Percentiles rank a stretch among this genome's conserved stretches.
phyloP scores from a whole-genome alignment of 2,888 invertebrate species.

The Ormyrus pomaceus region DNA sequence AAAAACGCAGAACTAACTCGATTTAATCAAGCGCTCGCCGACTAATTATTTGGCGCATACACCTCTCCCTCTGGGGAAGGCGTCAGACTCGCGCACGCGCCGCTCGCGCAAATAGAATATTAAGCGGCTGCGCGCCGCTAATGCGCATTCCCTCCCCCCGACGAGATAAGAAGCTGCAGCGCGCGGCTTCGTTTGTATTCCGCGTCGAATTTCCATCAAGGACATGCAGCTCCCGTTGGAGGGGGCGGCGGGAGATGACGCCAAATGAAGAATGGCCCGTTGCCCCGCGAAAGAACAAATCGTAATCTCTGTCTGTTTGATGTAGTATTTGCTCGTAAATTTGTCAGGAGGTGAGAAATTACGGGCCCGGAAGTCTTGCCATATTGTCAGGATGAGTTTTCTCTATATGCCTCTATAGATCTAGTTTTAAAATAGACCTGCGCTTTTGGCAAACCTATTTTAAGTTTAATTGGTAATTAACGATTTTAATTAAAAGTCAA shows the following conservation, averaged over 20 bases:
- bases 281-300: slow-evolving; percentile 1
- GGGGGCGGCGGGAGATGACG: not conserved
- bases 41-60: slow-evolving; percentile 37
- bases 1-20: slow-evolving; percentile 25
- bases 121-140: slow-evolving; percentile 19
- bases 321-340: slow-evolving; percentile 22
- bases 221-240: slow-evolving; percentile 21
- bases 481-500: too few species aligned
- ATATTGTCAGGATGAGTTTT: too few species aligned
- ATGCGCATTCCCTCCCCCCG: slow-evolving; percentile 18
- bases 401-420: too few species aligned
- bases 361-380: not conserved
- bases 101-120: slow-evolving; percentile 40
- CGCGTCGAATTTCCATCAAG: slow-evolving; percentile 39
- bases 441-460: too few species aligned
- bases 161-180: slow-evolving; percentile 17
- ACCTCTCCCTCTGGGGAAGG: not conserved
- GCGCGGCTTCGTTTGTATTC: slow-evolving; percentile 27
- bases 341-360: slow-evolving; percentile 20
- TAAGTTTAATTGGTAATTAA: too few species aligned
- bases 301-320: slow-evolving; percentile 31
- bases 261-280: slow-evolving; percentile 28
- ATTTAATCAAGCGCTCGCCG: slow-evolving; percentile 27
- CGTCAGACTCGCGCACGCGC: not conserved
- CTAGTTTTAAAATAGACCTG: too few species aligned